A percentile compares a stretch with the other conserved stretches of the same genome.
Evolutionary conservation across 2,888 invertebrate species (phyloP).

Genomic region (Ecliptopera silaceata): DNA sequence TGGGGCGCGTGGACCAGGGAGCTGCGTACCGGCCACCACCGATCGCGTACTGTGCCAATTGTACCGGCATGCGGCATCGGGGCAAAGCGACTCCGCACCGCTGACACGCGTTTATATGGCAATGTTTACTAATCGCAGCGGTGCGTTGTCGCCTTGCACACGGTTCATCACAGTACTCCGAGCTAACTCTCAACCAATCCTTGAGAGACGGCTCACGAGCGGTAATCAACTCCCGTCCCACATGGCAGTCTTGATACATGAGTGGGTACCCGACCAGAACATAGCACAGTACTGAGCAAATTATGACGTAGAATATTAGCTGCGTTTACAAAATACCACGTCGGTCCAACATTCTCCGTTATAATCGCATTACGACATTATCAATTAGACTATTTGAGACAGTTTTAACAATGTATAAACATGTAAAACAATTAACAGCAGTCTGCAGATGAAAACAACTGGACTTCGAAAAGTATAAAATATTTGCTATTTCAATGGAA

Average conservation of each 20-base stretch:
- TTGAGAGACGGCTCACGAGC: constrained; percentile 5
- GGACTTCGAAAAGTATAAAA: constrained; percentile 16
- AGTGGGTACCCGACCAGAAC: constrained; percentile 31
- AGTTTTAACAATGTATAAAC: constrained; percentile 26
- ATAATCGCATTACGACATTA: constrained; percentile 10
- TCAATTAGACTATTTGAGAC: constrained; percentile 24
- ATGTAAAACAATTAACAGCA: constrained; percentile 26
- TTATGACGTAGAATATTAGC: constrained; percentile 15
- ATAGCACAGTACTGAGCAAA: constrained; percentile 16
- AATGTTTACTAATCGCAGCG: constrained; percentile 20
- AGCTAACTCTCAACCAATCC: constrained; percentile 9
- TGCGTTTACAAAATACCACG: constrained; percentile 16
- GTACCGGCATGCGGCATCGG: constrained; percentile 6
- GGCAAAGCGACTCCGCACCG: constrained; percentile 14
- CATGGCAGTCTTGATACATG: constrained; percentile 33
- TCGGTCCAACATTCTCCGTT: constrained; percentile 11
- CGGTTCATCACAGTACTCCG: constrained; percentile 1
- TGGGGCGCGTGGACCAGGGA: constrained; percentile 19
- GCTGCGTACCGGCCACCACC: constrained; percentile 11
- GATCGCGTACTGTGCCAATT: not conserved
- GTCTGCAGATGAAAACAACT: constrained; percentile 24
- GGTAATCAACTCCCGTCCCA: constrained; percentile 17
- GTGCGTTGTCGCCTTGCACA: constrained; percentile 10
- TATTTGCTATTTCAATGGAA: constrained; percentile 23
- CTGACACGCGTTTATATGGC: constrained; percentile 20